Evolutionary conservation across 2,797 vertebrate genomes (phyloP), one percentile per base, ranked within the genome.

Genomic region (Morelia viridis): DNA sequence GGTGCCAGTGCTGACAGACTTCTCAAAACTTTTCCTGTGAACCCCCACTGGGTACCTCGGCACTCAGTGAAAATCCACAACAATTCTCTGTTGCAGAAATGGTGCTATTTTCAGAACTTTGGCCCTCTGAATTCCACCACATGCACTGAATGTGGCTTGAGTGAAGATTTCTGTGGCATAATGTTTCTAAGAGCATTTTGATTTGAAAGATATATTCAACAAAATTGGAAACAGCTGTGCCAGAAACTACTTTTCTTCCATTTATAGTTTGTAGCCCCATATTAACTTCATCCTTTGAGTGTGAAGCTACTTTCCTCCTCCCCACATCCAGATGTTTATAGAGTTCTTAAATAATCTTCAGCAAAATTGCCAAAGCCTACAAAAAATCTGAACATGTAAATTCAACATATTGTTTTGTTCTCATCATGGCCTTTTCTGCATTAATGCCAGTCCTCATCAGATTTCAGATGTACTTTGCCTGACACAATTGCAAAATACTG

Each of bases 171-270:
- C 94, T 97, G 94, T 95, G 94, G 94, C 96, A 97, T 97, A 94
- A 96, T 96, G 96, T 95, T 92, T 94, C 92, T 26, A 96, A 94
- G 94, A 97, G 96, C 97, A 98, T 97, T 90, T 90, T 97, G 97
- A 96, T 96, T 96, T 96, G 96, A 98, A 98, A 97, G 97, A 97
- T 97, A 97, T 97, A 97, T 97, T 97, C 97, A 92, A 96, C 96
- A 97, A 98, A 98, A 98, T 97, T 98, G 97, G 97, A 97, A 98
- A 98, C 97, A 98, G 97, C 97, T 98, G 97, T 97, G 97, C 96
- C 97, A 97, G 96, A 97, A 97, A 97, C 97, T 96, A 97, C 96
- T 97, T 97, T 98, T 97, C 96, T 98, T 97, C 97, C 97, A 97
- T 98, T 98, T 98, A 97, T 98, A 98, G 97, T 97, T 97, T 97